Evolutionary conservation across 2,888 invertebrate genomes (phyloP).

Genomic region (Andrena minutula): DNA sequence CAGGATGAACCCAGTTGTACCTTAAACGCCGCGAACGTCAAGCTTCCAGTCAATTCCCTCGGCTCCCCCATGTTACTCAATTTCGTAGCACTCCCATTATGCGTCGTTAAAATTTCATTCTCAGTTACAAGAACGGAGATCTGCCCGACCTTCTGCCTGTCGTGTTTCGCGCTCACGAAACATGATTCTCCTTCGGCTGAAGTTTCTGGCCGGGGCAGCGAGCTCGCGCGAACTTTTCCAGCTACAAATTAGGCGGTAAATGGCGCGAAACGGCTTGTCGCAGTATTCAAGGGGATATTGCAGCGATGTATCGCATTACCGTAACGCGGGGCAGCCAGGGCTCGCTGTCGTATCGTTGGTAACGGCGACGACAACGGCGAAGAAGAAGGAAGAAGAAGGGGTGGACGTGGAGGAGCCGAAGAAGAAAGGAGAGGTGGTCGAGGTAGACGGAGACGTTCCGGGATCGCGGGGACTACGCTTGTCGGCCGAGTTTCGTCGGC

Average conservation of each 20-base stretch:
- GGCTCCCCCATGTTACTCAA: too few species aligned
- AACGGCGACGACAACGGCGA: slow-evolving; percentile 5
- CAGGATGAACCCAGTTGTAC: too few species aligned
- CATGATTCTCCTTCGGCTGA: slow-evolving; percentile 42
- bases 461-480: slow-evolving; percentile 67
- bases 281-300: slow-evolving; percentile 62
- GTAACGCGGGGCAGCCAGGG: slow-evolving; percentile 46
- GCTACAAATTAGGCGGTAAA: slow-evolving; percentile 73
- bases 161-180: slow-evolving; percentile 13
- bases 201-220: slow-evolving; percentile 8
- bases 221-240: slow-evolving; percentile 60
- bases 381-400: slow-evolving; percentile 17
- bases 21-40: too few species aligned
- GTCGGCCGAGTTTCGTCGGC: slow-evolving; percentile 73
- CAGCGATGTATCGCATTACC: slow-evolving; percentile 67
- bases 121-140: too few species aligned
- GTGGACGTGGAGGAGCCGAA: neutral
- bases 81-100: too few species aligned
- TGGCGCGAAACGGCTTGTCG: slow-evolving; percentile 66
- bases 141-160: too few species aligned
- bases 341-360: slow-evolving; percentile 37
- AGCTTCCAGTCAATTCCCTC: too few species aligned
- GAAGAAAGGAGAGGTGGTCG: slow-evolving; percentile 13
- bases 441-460: slow-evolving; percentile 37
- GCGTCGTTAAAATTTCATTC: too few species aligned